phyloP scores from a whole-genome alignment of 2,797 vertebrate genomes.

The Cephalopachus bancanus region DNA sequence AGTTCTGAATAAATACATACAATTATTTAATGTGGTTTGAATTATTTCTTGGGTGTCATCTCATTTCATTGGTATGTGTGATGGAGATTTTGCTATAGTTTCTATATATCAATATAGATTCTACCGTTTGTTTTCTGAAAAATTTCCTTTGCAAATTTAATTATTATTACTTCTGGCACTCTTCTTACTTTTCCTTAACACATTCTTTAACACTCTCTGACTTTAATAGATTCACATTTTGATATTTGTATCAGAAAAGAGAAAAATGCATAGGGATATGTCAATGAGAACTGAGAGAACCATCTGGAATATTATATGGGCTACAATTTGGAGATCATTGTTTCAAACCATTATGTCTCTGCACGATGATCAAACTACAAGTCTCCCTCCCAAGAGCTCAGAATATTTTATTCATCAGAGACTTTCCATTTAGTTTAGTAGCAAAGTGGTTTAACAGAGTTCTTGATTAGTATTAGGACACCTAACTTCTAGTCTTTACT shows the following conservation, averaged over 20 bases:
- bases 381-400: neutral
- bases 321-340: slow-evolving; percentile 69
- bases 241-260: slow-evolving; percentile 60
- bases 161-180: neutral
- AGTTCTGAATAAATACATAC: neutral
- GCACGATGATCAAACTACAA: slow-evolving; percentile 73
- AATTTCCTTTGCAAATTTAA: neutral
- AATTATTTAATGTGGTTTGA: neutral
- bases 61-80: slow-evolving; percentile 35
- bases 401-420: slow-evolving; percentile 84
- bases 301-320: slow-evolving; percentile 12
- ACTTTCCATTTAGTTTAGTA: slow-evolving; percentile 76
- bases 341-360: slow-evolving; percentile 73
- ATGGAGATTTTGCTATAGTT: neutral
- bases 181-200: neutral
- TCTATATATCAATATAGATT: slow-evolving; percentile 17
- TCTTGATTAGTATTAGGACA: slow-evolving; percentile 79
- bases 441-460: slow-evolving; percentile 75
- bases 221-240: neutral
- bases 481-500: slow-evolving; percentile 74
- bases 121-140: slow-evolving; percentile 36
- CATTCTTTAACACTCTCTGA: neutral
- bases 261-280: slow-evolving; percentile 7
- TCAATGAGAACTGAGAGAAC: slow-evolving; percentile 41
- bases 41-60: slow-evolving; percentile 15